Conservation (phyloP, 1,140 invertebrate genomes). For the Diachasmimorpha longicaudata region DNA sequence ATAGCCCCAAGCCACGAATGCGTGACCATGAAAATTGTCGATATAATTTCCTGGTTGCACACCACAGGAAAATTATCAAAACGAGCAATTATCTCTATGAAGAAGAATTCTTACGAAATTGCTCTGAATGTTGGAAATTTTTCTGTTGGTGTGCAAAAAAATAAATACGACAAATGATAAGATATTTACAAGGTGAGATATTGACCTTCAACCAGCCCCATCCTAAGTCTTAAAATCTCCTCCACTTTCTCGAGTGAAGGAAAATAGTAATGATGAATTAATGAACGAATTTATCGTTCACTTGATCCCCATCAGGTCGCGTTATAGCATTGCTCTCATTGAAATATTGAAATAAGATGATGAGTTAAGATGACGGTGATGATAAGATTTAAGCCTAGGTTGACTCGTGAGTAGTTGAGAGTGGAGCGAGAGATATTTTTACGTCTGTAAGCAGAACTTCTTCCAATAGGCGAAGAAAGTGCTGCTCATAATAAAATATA, state of each 20-base stretch:
- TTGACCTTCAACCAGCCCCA: background rate
- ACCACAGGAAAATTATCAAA: background rate
- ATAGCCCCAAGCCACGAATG: background rate
- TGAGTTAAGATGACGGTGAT: background rate
- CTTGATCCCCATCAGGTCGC: constrained; percentile 48
- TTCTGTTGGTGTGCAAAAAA: background rate
- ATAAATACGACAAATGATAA: background rate
- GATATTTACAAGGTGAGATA: constrained; percentile 11
- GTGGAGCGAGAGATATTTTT: background rate
- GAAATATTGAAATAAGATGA: background rate
- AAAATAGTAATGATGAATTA: background rate
- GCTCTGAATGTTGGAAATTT: background rate
- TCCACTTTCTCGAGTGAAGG: background rate
- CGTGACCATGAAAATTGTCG: background rate
- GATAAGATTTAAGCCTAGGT: background rate
- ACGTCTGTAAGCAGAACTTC: too few relatives aligned
- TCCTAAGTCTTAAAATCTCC: background rate
- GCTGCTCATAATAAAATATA: too few relatives aligned
- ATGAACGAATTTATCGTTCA: background rate
- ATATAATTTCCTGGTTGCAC: background rate
- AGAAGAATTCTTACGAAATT: too few relatives aligned
- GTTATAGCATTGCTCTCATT: constrained; percentile 46
- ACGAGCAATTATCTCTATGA: too few relatives aligned
- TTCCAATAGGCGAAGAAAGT: too few relatives aligned
- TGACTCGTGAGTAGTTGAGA: background rate